These are phyloP conservation scores for Xerus inauris DNA, from an alignment of 2,113 vertebrate species.

Conservation along the genomic window DNA sequence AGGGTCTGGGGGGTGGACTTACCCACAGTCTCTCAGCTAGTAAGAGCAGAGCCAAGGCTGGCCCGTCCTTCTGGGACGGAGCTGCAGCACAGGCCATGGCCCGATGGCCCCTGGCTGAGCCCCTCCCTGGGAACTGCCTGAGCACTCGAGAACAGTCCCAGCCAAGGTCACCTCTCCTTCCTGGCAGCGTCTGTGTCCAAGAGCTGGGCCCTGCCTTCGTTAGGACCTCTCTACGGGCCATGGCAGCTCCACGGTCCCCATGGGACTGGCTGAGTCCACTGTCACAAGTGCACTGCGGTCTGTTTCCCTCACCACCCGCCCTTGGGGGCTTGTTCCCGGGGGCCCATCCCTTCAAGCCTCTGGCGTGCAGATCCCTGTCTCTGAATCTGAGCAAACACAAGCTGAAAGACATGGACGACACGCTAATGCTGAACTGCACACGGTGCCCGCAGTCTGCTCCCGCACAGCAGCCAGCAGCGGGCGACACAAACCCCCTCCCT, in stretches of 20 bases:
- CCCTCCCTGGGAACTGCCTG: not conserved
- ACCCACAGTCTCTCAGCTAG: not conserved
- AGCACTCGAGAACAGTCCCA: not conserved
- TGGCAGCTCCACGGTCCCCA: not conserved
- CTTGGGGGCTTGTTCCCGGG: not conserved
- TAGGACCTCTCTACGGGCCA: not conserved
- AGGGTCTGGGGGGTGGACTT: not conserved
- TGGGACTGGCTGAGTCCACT: not conserved
- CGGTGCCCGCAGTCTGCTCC: not conserved
- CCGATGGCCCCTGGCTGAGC: not conserved
- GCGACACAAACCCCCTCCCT: not conserved
- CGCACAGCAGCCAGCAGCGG: fast-evolving
- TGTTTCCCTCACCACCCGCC: not conserved
- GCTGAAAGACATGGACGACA: too few relatives aligned
- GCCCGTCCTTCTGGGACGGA: not conserved
- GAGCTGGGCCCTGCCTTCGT: not conserved
- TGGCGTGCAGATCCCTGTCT: too few relatives aligned
- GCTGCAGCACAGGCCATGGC: not conserved
- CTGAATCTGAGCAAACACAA: too few relatives aligned
- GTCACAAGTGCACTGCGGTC: fast-evolving
- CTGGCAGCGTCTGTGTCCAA: too few relatives aligned
- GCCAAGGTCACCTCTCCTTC: not conserved
- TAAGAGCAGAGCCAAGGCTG: not conserved
- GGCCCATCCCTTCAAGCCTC: not conserved
- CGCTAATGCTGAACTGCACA: too few relatives aligned